Percentiles rank a stretch among this genome's conserved stretches.
Evolutionary conservation across 2,888 invertebrate genomes (phyloP).

Genomic region (Trichogramma dendrolimi): DNA sequence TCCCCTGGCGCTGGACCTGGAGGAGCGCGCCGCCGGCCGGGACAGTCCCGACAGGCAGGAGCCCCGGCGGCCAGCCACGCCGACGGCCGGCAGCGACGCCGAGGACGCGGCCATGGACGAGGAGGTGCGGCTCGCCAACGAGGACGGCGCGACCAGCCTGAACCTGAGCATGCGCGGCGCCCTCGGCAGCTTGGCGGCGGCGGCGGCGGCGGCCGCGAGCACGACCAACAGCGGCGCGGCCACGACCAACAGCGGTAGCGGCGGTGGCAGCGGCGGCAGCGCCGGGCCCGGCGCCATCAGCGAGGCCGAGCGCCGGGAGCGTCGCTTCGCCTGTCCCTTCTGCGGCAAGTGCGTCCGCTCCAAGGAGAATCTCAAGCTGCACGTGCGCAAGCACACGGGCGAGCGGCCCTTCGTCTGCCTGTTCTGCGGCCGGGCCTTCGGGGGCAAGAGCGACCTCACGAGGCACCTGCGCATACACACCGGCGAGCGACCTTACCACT

Average conservation of each 20-base stretch:
- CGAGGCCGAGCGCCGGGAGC: conserved; percentile 45
- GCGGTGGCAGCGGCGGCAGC: conserved; percentile 36
- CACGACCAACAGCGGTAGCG: conserved; percentile 34
- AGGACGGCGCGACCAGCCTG: conserved; percentile 45
- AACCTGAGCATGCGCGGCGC: conserved; percentile 57
- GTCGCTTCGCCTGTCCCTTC: conserved; percentile 80
- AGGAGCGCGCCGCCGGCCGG: conserved; percentile 39
- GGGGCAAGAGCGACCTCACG: conserved; percentile 82
- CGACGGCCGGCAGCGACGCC: conserved; percentile 45
- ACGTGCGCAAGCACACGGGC: conserved; percentile 82
- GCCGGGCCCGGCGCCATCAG: conserved; percentile 28
- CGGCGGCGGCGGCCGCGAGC: conserved; percentile 40
- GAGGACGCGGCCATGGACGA: conserved; percentile 47
- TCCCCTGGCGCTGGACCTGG: conserved; percentile 51
- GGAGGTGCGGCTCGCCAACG: conserved; percentile 39
- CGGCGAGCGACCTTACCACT: conserved; percentile 84
- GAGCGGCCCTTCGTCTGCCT: conserved; percentile 87
- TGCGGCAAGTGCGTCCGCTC: conserved; percentile 86
- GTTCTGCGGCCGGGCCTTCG: conserved; percentile 84
- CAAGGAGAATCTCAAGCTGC: conserved; percentile 82
- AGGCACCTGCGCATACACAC: conserved; percentile 84
- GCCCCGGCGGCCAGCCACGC: conserved; percentile 37
- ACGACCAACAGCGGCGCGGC: conserved; percentile 41
- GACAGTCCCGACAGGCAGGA: conserved; percentile 31
- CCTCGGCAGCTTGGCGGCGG: conserved; percentile 47